Conservation (phyloP, 2,797 vertebrate genomes). For the Gymnothorax javanicus region DNA sequence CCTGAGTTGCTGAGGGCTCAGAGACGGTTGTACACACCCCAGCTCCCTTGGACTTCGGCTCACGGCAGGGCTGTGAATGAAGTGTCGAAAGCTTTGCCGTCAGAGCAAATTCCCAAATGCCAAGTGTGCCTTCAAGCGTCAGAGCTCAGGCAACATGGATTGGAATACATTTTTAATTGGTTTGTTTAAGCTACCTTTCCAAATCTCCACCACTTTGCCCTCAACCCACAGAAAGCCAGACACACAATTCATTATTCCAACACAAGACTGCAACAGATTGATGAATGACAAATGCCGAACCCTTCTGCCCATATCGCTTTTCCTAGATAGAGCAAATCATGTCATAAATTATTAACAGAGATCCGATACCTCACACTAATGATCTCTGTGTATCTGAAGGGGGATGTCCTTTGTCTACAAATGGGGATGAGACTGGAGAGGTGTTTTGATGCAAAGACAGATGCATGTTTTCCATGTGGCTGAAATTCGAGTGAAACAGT, state of each 20-base stretch:
- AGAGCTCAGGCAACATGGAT: neutral
- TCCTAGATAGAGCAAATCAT: conserved; percentile 55
- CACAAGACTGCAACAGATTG: conserved; percentile 34
- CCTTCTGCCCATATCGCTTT: conserved; percentile 45
- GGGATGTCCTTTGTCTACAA: conserved; percentile 3
- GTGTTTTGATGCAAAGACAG: neutral
- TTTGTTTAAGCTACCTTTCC: conserved; percentile 10
- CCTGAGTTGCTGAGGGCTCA: conserved; percentile 6
- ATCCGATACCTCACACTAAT: conserved; percentile 49
- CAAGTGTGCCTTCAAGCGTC: neutral
- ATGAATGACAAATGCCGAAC: conserved; percentile 49
- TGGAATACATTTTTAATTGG: conserved; percentile 15
- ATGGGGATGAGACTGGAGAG: neutral
- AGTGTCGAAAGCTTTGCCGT: conserved; percentile 3
- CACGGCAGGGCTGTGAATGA: neutral
- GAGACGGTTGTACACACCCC: conserved; percentile 2
- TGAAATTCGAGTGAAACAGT: neutral
- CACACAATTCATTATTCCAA: neutral
- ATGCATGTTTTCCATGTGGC: neutral
- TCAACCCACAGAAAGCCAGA: conserved; percentile 9
- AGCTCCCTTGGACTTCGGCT: conserved; percentile 15
- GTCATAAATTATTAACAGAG: conserved; percentile 58
- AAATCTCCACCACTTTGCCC: neutral
- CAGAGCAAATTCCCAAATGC: conserved; percentile 17
- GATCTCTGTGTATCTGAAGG: conserved; percentile 42